A percentile compares a stretch with the other conserved stretches of the same genome.
These are phyloP conservation scores for Potorous gilbertii DNA, from an alignment of 2,797 vertebrate species.

Conservation along the genomic window DNA sequence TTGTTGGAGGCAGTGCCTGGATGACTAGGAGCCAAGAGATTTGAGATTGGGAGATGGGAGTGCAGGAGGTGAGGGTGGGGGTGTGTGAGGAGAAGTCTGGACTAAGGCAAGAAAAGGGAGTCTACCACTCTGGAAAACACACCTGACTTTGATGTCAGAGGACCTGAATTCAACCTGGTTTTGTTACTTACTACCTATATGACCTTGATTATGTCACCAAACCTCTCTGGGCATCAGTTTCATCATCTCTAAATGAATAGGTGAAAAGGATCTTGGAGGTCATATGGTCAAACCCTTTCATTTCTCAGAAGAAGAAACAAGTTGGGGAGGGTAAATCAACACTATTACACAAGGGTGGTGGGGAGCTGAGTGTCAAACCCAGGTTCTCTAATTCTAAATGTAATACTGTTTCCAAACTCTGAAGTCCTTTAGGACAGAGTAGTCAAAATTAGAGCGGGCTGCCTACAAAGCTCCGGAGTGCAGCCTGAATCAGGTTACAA, in stretches of 20 bases:
- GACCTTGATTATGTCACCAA: neutral
- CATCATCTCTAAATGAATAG: neutral
- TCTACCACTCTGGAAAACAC: neutral
- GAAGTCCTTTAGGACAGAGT: neutral
- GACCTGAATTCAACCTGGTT: neutral
- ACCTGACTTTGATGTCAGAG: neutral
- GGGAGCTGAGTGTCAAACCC: neutral
- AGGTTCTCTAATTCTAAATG: neutral
- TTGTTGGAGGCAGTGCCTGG: neutral
- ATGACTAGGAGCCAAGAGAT: neutral
- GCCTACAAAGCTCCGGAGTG: neutral
- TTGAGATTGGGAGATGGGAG: neutral
- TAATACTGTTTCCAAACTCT: neutral
- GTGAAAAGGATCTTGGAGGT: neutral
- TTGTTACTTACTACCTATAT: neutral
- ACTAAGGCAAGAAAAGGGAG: neutral
- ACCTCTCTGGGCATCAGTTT: neutral
- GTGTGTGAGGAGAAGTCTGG: neutral
- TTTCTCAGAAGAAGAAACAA: neutral
- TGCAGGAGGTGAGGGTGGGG: neutral
- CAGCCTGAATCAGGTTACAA: neutral
- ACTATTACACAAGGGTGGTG: neutral
- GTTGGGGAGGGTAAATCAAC: neutral
- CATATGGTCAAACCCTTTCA: neutral
- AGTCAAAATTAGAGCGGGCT: too few relatives aligned